Percentiles rank a stretch among this genome's conserved stretches.
Conservation (phyloP, 2,797 vertebrate species). For the Crax fasciolata region DNA sequence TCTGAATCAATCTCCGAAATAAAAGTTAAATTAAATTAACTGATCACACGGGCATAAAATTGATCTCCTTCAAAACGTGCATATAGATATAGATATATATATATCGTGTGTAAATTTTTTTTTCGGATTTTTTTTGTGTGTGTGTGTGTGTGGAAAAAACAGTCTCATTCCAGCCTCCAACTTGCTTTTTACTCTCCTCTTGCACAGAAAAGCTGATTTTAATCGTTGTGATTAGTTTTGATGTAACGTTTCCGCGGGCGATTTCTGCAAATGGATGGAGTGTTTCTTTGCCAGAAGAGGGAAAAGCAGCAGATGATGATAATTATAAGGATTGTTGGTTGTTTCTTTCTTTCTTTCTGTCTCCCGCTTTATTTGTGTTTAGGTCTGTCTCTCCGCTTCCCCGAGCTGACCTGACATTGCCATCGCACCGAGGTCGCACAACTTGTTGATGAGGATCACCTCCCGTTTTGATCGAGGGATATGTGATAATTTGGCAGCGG, state of each 20-base stretch:
- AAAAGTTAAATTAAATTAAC: slow-evolving; percentile 92
- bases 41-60: slow-evolving; percentile 87
- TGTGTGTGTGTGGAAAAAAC: slow-evolving; percentile 84
- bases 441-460: slow-evolving; percentile 94
- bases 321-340: slow-evolving; percentile 98
- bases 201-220: slow-evolving; percentile 99
- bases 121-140: slow-evolving; percentile 77
- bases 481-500: slow-evolving; percentile 83
- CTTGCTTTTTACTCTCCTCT: slow-evolving; percentile 94
- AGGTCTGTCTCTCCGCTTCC: slow-evolving; percentile 79
- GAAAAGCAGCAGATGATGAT: slow-evolving; percentile 98
- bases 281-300: slow-evolving; percentile 98
- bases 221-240: slow-evolving; percentile 99
- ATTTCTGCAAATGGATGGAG: slow-evolving; percentile 99
- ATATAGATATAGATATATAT: slow-evolving; percentile 72
- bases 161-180: slow-evolving; percentile 92
- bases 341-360: slow-evolving; percentile 85
- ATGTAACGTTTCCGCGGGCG: slow-evolving; percentile 97
- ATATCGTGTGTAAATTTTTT: slow-evolving; percentile 78
- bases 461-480: slow-evolving; percentile 84
- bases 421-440: slow-evolving; percentile 82
- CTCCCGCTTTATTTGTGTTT: slow-evolving; percentile 80
- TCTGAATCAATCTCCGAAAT: slow-evolving; percentile 94
- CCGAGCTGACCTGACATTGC: slow-evolving; percentile 82
- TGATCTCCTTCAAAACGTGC: slow-evolving; percentile 85